Conservation (phyloP, 2,113 vertebrate genomes). For the Fukomys damarensis region DNA sequence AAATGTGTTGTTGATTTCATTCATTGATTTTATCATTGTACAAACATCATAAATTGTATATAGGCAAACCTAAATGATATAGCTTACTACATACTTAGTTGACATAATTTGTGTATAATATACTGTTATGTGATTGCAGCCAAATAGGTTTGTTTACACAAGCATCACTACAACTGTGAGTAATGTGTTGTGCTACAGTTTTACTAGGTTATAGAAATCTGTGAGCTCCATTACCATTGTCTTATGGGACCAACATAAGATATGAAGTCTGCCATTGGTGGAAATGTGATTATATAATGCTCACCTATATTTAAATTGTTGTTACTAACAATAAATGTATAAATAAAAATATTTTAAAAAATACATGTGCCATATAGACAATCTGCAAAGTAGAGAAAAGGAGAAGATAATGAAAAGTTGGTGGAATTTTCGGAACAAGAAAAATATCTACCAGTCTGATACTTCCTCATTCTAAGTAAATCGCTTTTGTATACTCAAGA, state of each 20-base stretch:
- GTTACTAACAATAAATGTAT: not conserved
- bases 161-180: not conserved
- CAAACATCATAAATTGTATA: not conserved
- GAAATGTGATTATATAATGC: not conserved
- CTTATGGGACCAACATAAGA: not conserved
- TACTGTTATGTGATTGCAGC: not conserved
- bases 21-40: not conserved
- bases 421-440: not conserved
- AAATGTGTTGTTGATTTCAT: not conserved
- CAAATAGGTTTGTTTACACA: not conserved
- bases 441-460: not conserved
- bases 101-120: not conserved
- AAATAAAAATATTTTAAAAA: conserved; percentile 8
- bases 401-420: not conserved
- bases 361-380: not conserved
- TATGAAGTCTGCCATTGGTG: not conserved
- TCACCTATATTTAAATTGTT: conserved; percentile 29
- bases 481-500: not conserved
- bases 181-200: not conserved
- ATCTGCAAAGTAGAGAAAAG: not conserved
- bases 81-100: not conserved
- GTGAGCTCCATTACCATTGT: not conserved
- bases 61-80: not conserved
- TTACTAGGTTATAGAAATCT: not conserved
- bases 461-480: not conserved